Base-by-base conservation (phyloP, 2,113 vertebrate species). In the Gila orcuttii region DNA sequence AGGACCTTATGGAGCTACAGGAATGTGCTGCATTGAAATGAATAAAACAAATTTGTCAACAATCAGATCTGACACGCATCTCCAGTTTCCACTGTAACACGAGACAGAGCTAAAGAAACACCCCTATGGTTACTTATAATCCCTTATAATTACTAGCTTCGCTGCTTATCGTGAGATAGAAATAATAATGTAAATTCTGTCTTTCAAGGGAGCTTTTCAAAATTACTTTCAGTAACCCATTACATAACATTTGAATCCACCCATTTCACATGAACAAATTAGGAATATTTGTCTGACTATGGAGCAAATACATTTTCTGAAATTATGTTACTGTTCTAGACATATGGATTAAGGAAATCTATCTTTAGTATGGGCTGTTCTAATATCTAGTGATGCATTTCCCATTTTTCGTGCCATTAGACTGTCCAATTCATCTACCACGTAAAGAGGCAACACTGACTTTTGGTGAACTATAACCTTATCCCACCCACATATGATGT, bases 101-200 rank as follows among this genome's bases (percentile, higher is more conserved):
- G 80, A 82, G 64, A 82, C 21, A 3, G 39, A 66, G 45, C 64
- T 69, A 28, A 69, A 68, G 60, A 82, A 52, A 55, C 64, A 69
- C 42, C 59, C 59, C 79, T 81, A 31, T 11, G 39, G 59, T 81
- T 81, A 69, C 64, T 13, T 69, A 82, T 52, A 82, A 82, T 82
- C 80, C 64, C 64, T 10, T 33, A 52, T 69, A 82, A 82, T 82
- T 69, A 69, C 64, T 19, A 64, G 15, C 4, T n/a, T 47, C 8
- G 39, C 47, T 66, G 42, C 36, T 81, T 31, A 81, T 68, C 10
- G n/a, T 81, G 79, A 28, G 79, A 81, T 66, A 11, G 66, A 66
- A 76, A 76, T 76, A 76, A 79, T 60, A 13, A 79, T 60, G 36
- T n/a, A 9, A 62, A 17, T 60, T 60, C 3, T 36, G 47, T 80